A percentile compares a stretch with the other conserved stretches of the same genome.
Evolutionary conservation across 2,888 invertebrate species (phyloP).

Genomic region (Margaritifera margaritifera): DNA sequence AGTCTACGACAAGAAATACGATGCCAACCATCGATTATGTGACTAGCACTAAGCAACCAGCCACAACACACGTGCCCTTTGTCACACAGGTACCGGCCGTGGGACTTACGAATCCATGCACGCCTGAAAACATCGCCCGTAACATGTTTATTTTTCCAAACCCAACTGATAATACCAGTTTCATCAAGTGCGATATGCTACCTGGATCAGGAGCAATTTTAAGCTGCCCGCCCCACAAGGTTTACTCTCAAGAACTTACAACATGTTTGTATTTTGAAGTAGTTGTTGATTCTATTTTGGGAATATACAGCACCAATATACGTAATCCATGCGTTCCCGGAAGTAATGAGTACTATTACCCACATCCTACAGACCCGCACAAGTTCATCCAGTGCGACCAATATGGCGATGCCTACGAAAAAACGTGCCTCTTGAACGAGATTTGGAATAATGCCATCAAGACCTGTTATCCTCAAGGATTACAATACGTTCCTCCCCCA

Average conservation of each 20-base stretch:
- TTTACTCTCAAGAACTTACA: conserved; percentile 35
- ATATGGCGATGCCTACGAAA: conserved; percentile 53
- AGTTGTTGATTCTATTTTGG: conserved; percentile 24
- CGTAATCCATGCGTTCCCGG: conserved; percentile 30
- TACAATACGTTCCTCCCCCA: too few relatives aligned
- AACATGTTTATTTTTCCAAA: conserved; percentile 37
- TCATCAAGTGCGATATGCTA: conserved; percentile 47
- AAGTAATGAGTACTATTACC: conserved; percentile 38
- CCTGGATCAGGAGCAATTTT: conserved; percentile 38
- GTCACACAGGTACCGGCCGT: not conserved
- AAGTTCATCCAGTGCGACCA: conserved; percentile 61
- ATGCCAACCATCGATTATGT: not conserved
- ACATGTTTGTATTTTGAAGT: conserved; percentile 42
- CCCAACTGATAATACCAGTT: conserved; percentile 38
- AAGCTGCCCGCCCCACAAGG: conserved; percentile 32
- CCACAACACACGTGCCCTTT: conserved; percentile 10
- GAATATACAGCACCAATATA: conserved; percentile 4
- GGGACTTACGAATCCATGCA: conserved; percentile 29
- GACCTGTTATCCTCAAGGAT: conserved; percentile 26
- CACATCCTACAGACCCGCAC: conserved; percentile 38
- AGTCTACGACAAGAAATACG: too few relatives aligned
- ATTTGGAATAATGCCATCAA: conserved; percentile 44
- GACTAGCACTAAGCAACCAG: conserved; percentile 9
- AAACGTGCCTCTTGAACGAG: conserved; percentile 35
- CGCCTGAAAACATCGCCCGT: conserved; percentile 22